Conservation (phyloP, 64 coral and sea anemone genomes). For the Montipora sp. region DNA sequence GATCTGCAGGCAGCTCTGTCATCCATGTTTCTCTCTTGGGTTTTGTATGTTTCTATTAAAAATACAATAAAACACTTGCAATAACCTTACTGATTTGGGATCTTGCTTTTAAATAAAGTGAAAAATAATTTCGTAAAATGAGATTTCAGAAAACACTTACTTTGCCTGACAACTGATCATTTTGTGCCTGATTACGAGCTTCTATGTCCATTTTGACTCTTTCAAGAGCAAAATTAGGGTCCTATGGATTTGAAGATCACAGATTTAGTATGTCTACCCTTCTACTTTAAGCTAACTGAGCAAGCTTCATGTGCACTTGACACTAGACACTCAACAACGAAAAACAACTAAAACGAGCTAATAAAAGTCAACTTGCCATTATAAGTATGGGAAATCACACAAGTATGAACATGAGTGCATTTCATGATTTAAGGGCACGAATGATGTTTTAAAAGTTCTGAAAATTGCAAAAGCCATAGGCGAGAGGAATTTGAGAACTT, state of each 20-base stretch:
- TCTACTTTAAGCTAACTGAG: neutral
- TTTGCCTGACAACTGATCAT: conserved; percentile 76
- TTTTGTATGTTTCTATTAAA: conserved; percentile 77
- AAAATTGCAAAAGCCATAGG: too few relatives aligned
- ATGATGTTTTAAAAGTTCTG: too few relatives aligned
- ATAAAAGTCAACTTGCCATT: too few relatives aligned
- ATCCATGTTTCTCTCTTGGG: conserved; percentile 94
- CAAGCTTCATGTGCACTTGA: too few relatives aligned
- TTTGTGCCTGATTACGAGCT: conserved; percentile 73
- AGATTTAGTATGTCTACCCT: neutral
- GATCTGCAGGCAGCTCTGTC: conserved; percentile 97
- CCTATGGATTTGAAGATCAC: conserved; percentile 20
- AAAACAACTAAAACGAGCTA: neutral
- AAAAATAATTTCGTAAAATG: too few relatives aligned
- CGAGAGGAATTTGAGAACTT: too few relatives aligned
- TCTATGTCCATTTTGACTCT: conserved; percentile 85
- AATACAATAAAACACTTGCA: neutral
- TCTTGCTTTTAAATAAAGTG: too few relatives aligned
- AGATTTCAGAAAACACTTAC: conserved; percentile 25
- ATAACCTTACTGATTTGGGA: too few relatives aligned
- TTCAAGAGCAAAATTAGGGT: conserved; percentile 50
- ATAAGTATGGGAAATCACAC: too few relatives aligned
- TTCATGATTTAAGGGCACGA: too few relatives aligned
- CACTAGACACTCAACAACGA: too few relatives aligned
- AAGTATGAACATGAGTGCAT: too few relatives aligned